Evolutionary conservation across 2,797 vertebrate genomes (phyloP).

Genomic region (Leptoclinus maculatus): DNA sequence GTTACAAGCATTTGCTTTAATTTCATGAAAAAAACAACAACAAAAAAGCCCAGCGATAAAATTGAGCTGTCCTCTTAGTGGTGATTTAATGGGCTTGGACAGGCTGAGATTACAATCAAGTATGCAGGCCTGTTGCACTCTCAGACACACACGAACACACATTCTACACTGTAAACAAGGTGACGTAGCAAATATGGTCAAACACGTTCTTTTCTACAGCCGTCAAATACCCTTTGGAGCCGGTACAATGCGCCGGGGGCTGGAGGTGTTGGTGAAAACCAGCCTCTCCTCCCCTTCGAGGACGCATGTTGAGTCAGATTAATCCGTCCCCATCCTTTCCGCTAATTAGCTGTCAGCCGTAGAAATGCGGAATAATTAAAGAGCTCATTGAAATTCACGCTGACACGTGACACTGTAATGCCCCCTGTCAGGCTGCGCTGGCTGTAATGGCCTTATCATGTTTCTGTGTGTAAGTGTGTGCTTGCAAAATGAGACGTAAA

Average conservation of each 20-base stretch:
- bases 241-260: not conserved
- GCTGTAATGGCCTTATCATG: constrained; percentile 38
- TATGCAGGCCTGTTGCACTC: constrained; percentile 20
- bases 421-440: constrained; percentile 25
- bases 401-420: constrained; percentile 38
- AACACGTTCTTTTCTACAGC: constrained; percentile 15
- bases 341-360: constrained; percentile 62
- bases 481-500: constrained; percentile 13
- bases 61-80: constrained; percentile 46
- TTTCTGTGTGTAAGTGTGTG: constrained; percentile 4
- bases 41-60: constrained; percentile 31
- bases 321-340: constrained; percentile 24
- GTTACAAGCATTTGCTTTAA: constrained; percentile 59
- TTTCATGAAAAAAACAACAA: constrained; percentile 31
- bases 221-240: not conserved
- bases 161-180: constrained; percentile 36
- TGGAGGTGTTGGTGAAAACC: not conserved
- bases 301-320: constrained; percentile 48
- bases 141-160: constrained; percentile 1
- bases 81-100: constrained; percentile 57
- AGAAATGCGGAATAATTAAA: constrained; percentile 57
- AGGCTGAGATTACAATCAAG: constrained; percentile 58
- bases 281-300: constrained; percentile 1
- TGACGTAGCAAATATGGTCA: constrained; percentile 31
- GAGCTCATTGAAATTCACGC: constrained; percentile 47